phyloP scores from a whole-genome alignment of 1,140 invertebrate species.

The Acromyrmex heyeri region DNA sequence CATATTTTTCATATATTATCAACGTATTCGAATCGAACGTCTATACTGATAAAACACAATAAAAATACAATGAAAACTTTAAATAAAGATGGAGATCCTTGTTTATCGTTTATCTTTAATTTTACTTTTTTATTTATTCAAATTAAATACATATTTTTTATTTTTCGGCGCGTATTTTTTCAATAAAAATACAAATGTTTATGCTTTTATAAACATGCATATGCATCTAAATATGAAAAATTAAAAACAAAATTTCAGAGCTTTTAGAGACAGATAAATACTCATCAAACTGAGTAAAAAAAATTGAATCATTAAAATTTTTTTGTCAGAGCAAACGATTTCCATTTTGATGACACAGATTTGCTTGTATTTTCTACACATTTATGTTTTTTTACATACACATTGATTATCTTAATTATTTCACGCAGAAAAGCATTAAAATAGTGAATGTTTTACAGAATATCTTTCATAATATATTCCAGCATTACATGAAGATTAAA shows the following conservation, averaged over 20 bases:
- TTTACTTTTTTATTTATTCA: background rate
- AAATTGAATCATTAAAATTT: background rate
- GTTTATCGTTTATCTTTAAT: background rate
- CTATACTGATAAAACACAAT: background rate
- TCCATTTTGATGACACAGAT: background rate
- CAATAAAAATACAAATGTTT: background rate
- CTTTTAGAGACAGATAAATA: background rate
- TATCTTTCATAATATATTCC: background rate
- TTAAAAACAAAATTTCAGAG: background rate
- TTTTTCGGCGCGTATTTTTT: background rate
- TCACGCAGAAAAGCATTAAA: background rate
- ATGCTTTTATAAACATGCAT: background rate
- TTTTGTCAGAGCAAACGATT: background rate
- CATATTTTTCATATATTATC: slow-evolving; percentile 41
- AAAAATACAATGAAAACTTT: slow-evolving; percentile 23
- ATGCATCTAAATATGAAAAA: background rate
- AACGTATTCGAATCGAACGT: background rate
- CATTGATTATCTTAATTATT: background rate
- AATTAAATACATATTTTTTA: background rate
- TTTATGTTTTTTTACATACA: background rate
- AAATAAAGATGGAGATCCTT: background rate
- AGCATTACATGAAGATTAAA: background rate
- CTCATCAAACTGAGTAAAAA: background rate
- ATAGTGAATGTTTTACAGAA: background rate
- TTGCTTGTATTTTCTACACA: background rate